phyloP scores from a whole-genome alignment of 1,140 invertebrate genomes.

The Battus philenor region DNA sequence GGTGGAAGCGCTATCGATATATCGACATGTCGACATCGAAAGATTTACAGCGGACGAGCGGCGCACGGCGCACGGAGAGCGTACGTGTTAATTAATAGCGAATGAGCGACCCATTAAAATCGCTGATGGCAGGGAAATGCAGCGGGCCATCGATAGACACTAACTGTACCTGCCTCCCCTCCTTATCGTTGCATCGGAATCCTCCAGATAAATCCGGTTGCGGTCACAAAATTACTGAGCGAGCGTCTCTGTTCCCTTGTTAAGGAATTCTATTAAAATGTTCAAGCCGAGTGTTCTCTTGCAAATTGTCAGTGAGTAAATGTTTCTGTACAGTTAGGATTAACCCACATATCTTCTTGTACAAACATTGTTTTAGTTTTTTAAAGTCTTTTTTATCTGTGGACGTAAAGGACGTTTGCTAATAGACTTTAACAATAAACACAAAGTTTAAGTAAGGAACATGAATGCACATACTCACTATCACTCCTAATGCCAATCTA shows the following conservation, averaged over 20 bases:
- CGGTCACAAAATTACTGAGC: neutral
- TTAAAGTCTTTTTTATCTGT: too few relatives aligned
- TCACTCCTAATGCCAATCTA: too few relatives aligned
- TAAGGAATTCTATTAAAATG: neutral
- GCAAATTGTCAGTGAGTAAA: too few relatives aligned
- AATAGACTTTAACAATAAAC: too few relatives aligned
- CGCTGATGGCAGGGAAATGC: slow-evolving; percentile 25
- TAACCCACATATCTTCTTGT: too few relatives aligned
- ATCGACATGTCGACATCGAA: slow-evolving; percentile 37
- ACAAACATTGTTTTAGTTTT: too few relatives aligned
- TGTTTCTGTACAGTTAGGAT: too few relatives aligned
- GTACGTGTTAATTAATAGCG: slow-evolving; percentile 51
- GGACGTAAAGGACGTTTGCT: too few relatives aligned
- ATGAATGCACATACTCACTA: too few relatives aligned
- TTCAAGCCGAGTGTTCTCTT: too few relatives aligned
- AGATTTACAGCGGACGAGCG: slow-evolving; percentile 42
- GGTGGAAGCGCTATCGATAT: slow-evolving; percentile 28
- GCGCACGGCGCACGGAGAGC: slow-evolving; percentile 22
- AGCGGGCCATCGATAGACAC: slow-evolving; percentile 29
- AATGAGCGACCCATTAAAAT: slow-evolving; percentile 28
- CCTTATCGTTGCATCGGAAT: slow-evolving; percentile 7
- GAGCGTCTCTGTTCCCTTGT: neutral
- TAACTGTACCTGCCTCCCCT: slow-evolving; percentile 20
- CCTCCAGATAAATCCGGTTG: slow-evolving; percentile 9
- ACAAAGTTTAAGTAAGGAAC: too few relatives aligned